phyloP scores from a whole-genome alignment of 2,113 vertebrate species.

The human region GRCh38 chr2:211358001-211358500 shows the following conservation, averaged over 20 bases:
- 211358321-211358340: too few relatives aligned
- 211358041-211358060: not conserved
- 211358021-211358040: not conserved
- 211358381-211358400: too few relatives aligned
- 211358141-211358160: not conserved
- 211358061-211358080: not conserved
- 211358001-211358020: not conserved
- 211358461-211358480: too few relatives aligned
- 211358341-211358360: too few relatives aligned
- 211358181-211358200: not conserved
- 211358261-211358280: too few relatives aligned
- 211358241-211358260: not conserved
- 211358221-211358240: not conserved
- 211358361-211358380: too few relatives aligned
- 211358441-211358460: too few relatives aligned
- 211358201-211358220: not conserved
- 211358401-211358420: too few relatives aligned
- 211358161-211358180: not conserved
- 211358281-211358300: too few relatives aligned
- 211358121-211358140: not conserved
- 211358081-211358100: not conserved
- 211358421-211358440: too few relatives aligned
- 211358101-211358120: not conserved
- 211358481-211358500: too few relatives aligned
- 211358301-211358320: too few relatives aligned